Conservation (phyloP, 2,888 invertebrate genomes). For the Sthenelais limicola region DNA sequence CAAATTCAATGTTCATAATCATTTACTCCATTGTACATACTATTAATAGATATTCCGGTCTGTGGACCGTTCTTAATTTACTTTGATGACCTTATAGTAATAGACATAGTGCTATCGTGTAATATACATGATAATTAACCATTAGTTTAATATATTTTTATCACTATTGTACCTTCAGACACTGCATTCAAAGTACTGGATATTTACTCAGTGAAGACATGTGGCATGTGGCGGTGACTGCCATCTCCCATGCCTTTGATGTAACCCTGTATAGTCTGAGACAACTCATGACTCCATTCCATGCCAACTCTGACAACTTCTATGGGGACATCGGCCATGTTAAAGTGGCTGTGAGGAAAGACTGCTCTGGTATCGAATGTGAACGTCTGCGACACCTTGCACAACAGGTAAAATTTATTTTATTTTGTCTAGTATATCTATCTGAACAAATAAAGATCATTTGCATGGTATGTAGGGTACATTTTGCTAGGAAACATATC, state of each 20-base stretch:
- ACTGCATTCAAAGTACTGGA: conserved; percentile 82
- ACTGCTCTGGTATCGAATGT: conserved; percentile 87
- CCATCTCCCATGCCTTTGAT: conserved; percentile 86
- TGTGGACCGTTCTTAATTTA: no score
- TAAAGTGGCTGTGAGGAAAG: conserved; percentile 92
- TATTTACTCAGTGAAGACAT: conserved; percentile 83
- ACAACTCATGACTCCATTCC: conserved; percentile 91
- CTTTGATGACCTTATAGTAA: no score
- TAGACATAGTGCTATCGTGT: no score
- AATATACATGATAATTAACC: no score
- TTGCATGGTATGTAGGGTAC: no score
- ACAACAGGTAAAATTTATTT: conserved; percentile 88
- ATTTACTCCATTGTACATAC: no score
- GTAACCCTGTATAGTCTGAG: conserved; percentile 84
- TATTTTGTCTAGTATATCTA: no score
- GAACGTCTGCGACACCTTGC: conserved; percentile 89
- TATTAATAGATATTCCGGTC: no score
- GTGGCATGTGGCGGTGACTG: conserved; percentile 83
- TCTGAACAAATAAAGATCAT: no score
- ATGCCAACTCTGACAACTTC: conserved; percentile 92
- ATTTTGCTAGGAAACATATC: no score
- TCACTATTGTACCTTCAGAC: conserved; percentile 62
- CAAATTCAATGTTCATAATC: no score
- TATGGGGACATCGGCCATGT: conserved; percentile 85
- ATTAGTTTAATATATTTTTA: no score